Evolutionary conservation across 2,113 vertebrate genomes (phyloP).

Genomic region (Aldabrachelys gigantea): DNA sequence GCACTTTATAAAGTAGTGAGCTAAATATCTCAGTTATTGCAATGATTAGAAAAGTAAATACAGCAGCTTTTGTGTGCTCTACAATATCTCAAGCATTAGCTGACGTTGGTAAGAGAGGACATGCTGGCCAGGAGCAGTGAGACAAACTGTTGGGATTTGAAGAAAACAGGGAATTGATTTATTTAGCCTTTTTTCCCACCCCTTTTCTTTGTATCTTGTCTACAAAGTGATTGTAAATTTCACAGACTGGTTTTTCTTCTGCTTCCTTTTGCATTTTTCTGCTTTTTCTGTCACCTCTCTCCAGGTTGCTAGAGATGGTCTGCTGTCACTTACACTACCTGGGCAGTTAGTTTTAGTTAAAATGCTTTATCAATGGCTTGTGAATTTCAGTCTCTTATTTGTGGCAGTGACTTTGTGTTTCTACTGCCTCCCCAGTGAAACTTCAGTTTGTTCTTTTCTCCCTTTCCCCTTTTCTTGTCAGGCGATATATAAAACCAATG

Average conservation of each 20-base stretch:
- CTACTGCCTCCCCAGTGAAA: not conserved
- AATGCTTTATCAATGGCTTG: not conserved
- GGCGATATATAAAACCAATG: conserved; percentile 25
- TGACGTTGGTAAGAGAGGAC: not conserved
- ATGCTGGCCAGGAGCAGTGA: not conserved
- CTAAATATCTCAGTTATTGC: not conserved
- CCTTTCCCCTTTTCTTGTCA: not conserved
- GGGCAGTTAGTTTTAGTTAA: not conserved
- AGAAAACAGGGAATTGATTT: not conserved
- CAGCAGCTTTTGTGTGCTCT: not conserved
- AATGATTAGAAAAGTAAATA: not conserved
- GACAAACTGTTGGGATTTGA: not conserved
- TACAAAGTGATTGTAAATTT: not conserved
- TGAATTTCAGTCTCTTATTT: not conserved
- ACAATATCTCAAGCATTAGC: not conserved
- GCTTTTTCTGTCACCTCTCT: not conserved
- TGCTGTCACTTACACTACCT: not conserved
- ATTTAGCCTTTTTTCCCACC: not conserved
- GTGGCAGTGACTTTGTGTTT: not conserved
- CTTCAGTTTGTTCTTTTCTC: not conserved
- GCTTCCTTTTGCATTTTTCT: not conserved
- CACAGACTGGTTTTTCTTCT: not conserved
- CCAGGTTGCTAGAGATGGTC: not conserved
- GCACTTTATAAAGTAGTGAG: not conserved
- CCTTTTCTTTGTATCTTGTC: not conserved